phyloP scores from a whole-genome alignment of 2,888 invertebrate species.

The Archaeoteleia sp. region DNA sequence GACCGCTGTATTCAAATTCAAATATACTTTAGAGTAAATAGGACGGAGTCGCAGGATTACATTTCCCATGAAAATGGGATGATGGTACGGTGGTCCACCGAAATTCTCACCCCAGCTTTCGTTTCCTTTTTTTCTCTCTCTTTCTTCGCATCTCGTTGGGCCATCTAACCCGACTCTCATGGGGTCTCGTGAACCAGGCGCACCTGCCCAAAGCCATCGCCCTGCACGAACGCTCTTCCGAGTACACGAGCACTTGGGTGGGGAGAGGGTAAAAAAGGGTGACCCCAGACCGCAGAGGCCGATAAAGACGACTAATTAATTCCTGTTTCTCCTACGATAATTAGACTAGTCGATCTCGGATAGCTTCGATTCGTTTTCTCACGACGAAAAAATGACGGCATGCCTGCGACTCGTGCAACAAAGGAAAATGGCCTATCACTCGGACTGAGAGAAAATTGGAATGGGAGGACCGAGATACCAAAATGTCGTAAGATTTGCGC shows the following conservation, averaged over 20 bases:
- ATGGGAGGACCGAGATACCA: too few relatives aligned
- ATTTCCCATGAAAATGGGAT: constrained; percentile 72
- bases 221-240: constrained; percentile 3
- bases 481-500: too few relatives aligned
- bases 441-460: background rate
- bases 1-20: background rate
- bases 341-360: constrained; percentile 59
- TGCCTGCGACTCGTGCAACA: constrained; percentile 10
- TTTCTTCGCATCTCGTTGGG: constrained; percentile 40
- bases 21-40: constrained; percentile 14
- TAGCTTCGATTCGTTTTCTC: constrained; percentile 44
- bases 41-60: constrained; percentile 60
- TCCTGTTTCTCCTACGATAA: constrained; percentile 64
- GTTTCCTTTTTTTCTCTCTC: constrained; percentile 14
- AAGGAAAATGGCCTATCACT: constrained; percentile 20
- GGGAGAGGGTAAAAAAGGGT: constrained; percentile 47
- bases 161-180: constrained; percentile 61
- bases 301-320: constrained; percentile 67
- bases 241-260: constrained; percentile 26
- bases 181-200: constrained; percentile 59
- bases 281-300: constrained; percentile 52
- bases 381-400: constrained; percentile 38
- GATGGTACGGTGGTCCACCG: constrained; percentile 70
- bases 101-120: constrained; percentile 64
- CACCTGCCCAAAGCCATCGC: constrained; percentile 55